Evolutionary conservation across 2,113 vertebrate species (phyloP), one percentile per base, ranked within the genome.

Genomic region (Ophiodon elongatus): DNA sequence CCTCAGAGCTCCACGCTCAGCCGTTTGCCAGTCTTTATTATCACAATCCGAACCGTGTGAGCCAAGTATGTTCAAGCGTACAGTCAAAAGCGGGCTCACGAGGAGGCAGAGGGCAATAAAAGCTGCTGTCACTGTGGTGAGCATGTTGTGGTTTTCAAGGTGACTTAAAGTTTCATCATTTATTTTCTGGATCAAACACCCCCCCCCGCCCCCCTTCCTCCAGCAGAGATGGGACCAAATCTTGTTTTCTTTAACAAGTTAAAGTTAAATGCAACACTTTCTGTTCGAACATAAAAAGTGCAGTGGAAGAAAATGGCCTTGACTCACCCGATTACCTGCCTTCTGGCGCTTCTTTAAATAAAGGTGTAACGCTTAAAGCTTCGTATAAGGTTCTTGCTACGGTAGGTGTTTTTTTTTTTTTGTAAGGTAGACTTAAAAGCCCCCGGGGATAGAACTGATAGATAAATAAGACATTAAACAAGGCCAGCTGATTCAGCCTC

Each of bases 401-500:
- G 1, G 25, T 17, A 50, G 21, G 17, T 19, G 2, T 9, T 75
- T 73, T 82, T 62, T 29, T 1, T 8, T 74, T 73, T 82, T 57
- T 23, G 43, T 69, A 75, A 52, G 11, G 41, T 60, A 43, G 45
- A 79, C 17, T 37, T 56, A 1, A 63, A 71, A 13, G 23, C 37
- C 21, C 5, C 4, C n/a, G 14, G 31, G 25, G 59, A 25, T 23
- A 52, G 15, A 39, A 69, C 17, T 70, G 47, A 76, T 66, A 62
- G 73, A 73, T 70, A 25, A 25, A 31, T 43, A 73, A 73, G 47
- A 69, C 8, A 3, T 63, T 54, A 31, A 81, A 65, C 31, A 72
- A 79, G 37, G 52, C 33, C 33, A 21, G 31, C 63, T 64, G 74
- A 80, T 62, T 79, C 60, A 66, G 45, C 65, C 52, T 47, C 72